Percentiles rank a stretch among this genome's conserved stretches.
These are phyloP conservation scores for Mico argentatus DNA, from an alignment of 2,797 vertebrate genomes.

Conservation along the genomic window DNA sequence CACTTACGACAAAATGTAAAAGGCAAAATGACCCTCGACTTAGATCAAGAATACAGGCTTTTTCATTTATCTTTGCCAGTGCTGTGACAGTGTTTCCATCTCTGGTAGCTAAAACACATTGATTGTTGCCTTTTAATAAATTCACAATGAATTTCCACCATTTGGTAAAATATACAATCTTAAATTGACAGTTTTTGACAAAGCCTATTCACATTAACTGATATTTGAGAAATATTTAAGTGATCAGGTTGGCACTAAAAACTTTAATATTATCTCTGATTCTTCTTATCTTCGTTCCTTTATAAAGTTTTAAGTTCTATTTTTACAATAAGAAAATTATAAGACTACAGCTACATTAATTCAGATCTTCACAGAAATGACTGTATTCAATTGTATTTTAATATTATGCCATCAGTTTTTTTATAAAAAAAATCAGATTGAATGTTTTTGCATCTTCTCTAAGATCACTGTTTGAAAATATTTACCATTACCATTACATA, in stretches of 20 bases:
- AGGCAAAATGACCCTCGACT: neutral
- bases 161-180: neutral
- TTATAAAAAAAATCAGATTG: conserved; percentile 8
- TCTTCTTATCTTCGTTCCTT: neutral
- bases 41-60: neutral
- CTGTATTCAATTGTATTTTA: neutral
- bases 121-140: neutral
- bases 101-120: neutral
- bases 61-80: neutral
- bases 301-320: neutral
- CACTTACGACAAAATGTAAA: neutral
- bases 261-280: no score
- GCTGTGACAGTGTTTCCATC: neutral
- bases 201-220: neutral
- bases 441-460: neutral
- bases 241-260: no score
- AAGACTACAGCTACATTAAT: neutral
- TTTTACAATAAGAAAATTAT: conserved; percentile 8
- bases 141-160: neutral
- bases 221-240: neutral
- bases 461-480: neutral
- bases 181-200: neutral
- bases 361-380: conserved; percentile 11
- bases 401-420: neutral
- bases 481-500: neutral